Evolutionary conservation across 2,888 invertebrate genomes (phyloP).

Genomic region (Campoplex nolae): DNA sequence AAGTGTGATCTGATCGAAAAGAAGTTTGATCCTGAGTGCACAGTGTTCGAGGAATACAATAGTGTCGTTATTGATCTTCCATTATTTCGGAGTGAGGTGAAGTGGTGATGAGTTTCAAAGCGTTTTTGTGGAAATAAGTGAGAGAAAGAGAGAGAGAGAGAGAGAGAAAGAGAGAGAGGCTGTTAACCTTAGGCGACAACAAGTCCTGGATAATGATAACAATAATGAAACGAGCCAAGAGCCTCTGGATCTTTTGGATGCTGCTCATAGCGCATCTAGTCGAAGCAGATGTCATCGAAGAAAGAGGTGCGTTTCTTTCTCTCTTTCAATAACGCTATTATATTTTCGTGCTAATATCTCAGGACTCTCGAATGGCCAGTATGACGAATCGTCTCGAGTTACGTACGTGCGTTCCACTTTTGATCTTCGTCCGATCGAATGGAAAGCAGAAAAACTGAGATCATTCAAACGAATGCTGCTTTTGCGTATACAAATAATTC

Average conservation of each 20-base stretch:
- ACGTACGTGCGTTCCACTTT: slow-evolving; percentile 7
- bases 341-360: background rate
- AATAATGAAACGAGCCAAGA: slow-evolving; percentile 75
- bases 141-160: background rate
- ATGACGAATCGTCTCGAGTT: slow-evolving; percentile 12
- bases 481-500: too few species aligned
- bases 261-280: slow-evolving; percentile 71
- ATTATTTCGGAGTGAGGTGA: slow-evolving; percentile 70
- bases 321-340: background rate
- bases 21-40: slow-evolving; percentile 7
- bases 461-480: background rate
- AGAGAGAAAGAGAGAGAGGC: slow-evolving; percentile 17
- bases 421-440: background rate
- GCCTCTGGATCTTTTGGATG: slow-evolving; percentile 72
- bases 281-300: slow-evolving; percentile 79
- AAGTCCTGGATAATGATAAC: slow-evolving; percentile 72
- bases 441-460: background rate
- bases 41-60: slow-evolving; percentile 34
- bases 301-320: slow-evolving; percentile 78
- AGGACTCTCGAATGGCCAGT: background rate
- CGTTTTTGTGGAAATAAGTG: slow-evolving; percentile 77
- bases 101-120: slow-evolving; percentile 78
- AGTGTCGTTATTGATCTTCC: slow-evolving; percentile 3
- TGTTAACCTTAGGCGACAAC: slow-evolving; percentile 67
- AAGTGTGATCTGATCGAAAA: background rate